Percentiles rank a stretch among this genome's conserved stretches.
Conservation (phyloP, 2,888 invertebrate species). For the Volucella inanis region DNA sequence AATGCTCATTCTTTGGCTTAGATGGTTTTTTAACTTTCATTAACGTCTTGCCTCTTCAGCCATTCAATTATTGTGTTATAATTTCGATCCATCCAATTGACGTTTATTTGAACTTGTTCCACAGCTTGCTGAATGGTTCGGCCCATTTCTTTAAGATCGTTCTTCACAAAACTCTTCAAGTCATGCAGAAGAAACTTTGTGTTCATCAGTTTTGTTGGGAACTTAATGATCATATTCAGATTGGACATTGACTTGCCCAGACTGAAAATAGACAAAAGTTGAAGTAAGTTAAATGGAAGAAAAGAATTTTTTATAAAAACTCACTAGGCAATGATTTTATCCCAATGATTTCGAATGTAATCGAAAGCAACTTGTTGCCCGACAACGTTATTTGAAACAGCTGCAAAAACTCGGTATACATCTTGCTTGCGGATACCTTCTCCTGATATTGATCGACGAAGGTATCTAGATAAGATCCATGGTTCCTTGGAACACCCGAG, state of each 20-base stretch:
- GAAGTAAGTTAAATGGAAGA: background rate
- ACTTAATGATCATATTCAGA: slow-evolving; percentile 88
- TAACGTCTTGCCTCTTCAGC: slow-evolving; percentile 83
- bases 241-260: slow-evolving; percentile 89
- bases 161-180: slow-evolving; percentile 87
- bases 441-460: slow-evolving; percentile 89
- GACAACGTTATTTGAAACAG: slow-evolving; percentile 89
- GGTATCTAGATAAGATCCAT: slow-evolving; percentile 89
- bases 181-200: slow-evolving; percentile 90
- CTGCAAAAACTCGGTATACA: slow-evolving; percentile 89
- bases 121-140: slow-evolving; percentile 91
- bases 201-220: slow-evolving; percentile 89
- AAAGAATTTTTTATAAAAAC: slow-evolving; percentile 79
- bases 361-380: slow-evolving; percentile 93
- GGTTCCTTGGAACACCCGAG: slow-evolving; percentile 92
- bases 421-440: slow-evolving; percentile 93
- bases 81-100: slow-evolving; percentile 92
- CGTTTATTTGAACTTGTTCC: slow-evolving; percentile 91
- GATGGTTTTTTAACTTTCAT: slow-evolving; percentile 53
- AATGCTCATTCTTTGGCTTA: background rate
- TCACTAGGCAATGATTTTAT: slow-evolving; percentile 88
- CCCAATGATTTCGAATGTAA: slow-evolving; percentile 91
- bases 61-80: slow-evolving; percentile 90
- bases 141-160: slow-evolving; percentile 87
- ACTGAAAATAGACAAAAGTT: slow-evolving; percentile 82